Evolutionary conservation across 1,140 invertebrate species (phyloP), one percentile per base, ranked within the genome.

Genomic region (Ceratosolen fusciceps): DNA sequence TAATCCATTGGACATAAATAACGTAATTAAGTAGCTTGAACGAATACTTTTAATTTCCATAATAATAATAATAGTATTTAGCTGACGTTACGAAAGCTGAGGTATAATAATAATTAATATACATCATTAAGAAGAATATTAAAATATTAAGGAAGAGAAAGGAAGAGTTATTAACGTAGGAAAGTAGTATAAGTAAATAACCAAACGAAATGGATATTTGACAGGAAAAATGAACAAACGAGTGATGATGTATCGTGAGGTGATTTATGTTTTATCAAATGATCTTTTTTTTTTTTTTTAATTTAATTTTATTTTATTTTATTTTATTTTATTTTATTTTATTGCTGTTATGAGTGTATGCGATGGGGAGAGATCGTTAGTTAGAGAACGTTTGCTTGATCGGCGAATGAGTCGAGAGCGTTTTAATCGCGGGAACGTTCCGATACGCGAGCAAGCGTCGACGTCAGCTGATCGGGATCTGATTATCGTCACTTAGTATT

Each of bases 401-500:
- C 68, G 8, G 54, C 0, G 29, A 24, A 56, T 29, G 47, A 31
- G 49, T 34, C 34, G 43, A 31, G 12, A 43, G 39, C 65, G 65
- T 19, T 24, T 5, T 21, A 67, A 39, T 76, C 29, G 21, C 47
- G 60, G 76, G 72, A 68, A 72, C 54, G 39, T 72, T 71, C 58
- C 67, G 47, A 52, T 34, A n/a, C 16, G 16, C 26, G 29, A 65
- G 34, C 26, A 39, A 71, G 54, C 54, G 54, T n/a, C n/a, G 49
- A 31, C 60, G 12, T 21, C 16, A 26, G 14, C 10, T 21, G 49
- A 39, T 77, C 54, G 62, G 39, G 54, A 37, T n/a, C n/a, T n/a
- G n/a, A n/a, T n/a, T n/a, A 77, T 77, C 29, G n/a, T 77, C 47
- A 34, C 52, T 31, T 77, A 70, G 65, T 47, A 77, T 39, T 77